A percentile compares a stretch with the other conserved stretches of the same genome.
phyloP scores from a whole-genome alignment of 2,888 invertebrate genomes.

The Tuberolachnus salignus region DNA sequence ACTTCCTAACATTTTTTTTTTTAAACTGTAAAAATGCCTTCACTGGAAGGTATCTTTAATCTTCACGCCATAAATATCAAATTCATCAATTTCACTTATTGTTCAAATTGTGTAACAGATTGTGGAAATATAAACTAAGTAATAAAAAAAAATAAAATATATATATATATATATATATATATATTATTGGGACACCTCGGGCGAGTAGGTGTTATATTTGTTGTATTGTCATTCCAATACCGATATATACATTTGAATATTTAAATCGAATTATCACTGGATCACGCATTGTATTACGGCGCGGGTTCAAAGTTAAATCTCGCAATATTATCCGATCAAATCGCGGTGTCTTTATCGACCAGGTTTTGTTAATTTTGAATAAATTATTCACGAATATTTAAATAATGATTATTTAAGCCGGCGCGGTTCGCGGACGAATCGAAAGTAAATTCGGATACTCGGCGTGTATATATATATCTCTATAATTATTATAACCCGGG shows the following conservation, averaged over 20 bases:
- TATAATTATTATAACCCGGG: too few species aligned
- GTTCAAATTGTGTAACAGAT: too few species aligned
- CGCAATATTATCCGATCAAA: conserved; percentile 25
- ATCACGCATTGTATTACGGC: neutral
- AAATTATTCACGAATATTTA: conserved; percentile 24
- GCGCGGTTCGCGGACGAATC: conserved; percentile 17
- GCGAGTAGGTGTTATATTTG: too few species aligned
- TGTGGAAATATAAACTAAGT: too few species aligned
- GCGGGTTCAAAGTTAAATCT: conserved; percentile 16
- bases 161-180: neutral
- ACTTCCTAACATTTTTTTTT: too few species aligned
- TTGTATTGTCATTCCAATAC: too few species aligned
- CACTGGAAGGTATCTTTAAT: too few species aligned
- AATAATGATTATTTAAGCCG: neutral
- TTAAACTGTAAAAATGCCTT: too few species aligned
- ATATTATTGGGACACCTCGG: too few species aligned
- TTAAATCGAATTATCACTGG: neutral
- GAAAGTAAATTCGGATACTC: conserved; percentile 14
- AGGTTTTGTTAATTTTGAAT: conserved; percentile 18
- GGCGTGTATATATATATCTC: neutral
- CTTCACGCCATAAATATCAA: too few species aligned
- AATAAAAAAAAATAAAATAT: too few species aligned
- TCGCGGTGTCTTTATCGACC: conserved; percentile 8
- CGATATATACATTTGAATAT: neutral
- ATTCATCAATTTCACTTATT: too few species aligned